Percentiles rank a stretch among this genome's conserved stretches.
Evolutionary conservation across 2,888 invertebrate genomes (phyloP).

Genomic region (Eudemis profundana): DNA sequence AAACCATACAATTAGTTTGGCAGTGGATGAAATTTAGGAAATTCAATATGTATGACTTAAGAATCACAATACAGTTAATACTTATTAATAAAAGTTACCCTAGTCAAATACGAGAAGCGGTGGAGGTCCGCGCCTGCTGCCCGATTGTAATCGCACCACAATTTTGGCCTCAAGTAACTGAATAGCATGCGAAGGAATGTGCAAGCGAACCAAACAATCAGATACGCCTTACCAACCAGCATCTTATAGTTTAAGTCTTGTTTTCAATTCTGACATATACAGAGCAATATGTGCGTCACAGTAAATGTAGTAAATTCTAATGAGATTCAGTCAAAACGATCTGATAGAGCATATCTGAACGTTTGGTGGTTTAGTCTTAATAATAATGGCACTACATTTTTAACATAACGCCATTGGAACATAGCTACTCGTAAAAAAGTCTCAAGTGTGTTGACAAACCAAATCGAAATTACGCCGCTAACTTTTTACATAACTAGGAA

Average conservation of each 20-base stretch:
- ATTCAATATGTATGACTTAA: slow-evolving; percentile 72
- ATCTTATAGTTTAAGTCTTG: slow-evolving; percentile 1
- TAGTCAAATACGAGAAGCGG: slow-evolving; percentile 72
- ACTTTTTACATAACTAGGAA: no score
- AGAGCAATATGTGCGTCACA: background rate
- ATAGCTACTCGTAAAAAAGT: slow-evolving; percentile 1
- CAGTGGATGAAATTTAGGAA: slow-evolving; percentile 68
- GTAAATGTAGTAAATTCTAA: slow-evolving; percentile 14
- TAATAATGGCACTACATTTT: slow-evolving; percentile 8
- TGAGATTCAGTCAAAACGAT: slow-evolving; percentile 28
- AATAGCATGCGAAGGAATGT: slow-evolving; percentile 26
- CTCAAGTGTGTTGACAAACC: no score
- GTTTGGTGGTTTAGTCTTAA: slow-evolving; percentile 16
- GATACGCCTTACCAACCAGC: background rate
- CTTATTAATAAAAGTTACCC: slow-evolving; percentile 76
- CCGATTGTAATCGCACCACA: slow-evolving; percentile 41
- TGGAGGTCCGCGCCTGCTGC: slow-evolving; percentile 65
- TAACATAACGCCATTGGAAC: slow-evolving; percentile 3
- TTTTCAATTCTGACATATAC: background rate
- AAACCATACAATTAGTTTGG: slow-evolving; percentile 66
- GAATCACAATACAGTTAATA: slow-evolving; percentile 83
- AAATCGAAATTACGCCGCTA: no score
- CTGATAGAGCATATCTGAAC: slow-evolving; percentile 10
- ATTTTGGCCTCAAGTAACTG: slow-evolving; percentile 29
- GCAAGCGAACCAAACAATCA: slow-evolving; percentile 10